Evolutionary conservation across 1,140 invertebrate species (phyloP), one percentile per base, ranked within the genome.

Genomic region (Panulirus ornatus): DNA sequence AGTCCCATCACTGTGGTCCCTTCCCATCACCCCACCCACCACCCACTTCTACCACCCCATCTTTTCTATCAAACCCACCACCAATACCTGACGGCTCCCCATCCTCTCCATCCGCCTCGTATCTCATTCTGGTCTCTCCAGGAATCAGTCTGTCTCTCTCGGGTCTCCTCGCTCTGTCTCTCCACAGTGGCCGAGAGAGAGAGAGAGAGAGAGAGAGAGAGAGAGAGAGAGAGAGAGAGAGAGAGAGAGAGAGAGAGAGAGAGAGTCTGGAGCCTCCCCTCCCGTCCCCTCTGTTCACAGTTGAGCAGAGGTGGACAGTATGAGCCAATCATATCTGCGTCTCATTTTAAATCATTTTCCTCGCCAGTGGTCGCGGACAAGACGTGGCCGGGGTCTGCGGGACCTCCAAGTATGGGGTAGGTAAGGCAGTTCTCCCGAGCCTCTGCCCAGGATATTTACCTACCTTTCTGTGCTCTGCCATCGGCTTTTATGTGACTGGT

Each of bases 321-420:
- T 27, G 75, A 63, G 73, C 85, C 85, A 87, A 87, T 87, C 85
- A 87, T 87, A 87, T 87, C 85, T 87, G 54, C 47, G 85, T 79
- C 85, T 87, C 73, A 87, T 87, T 87, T 87, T 87, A 87, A 87
- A 87, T 87, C 85, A 87, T 87, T 87, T 87, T 87, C 85, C 85
- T 44, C 34, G 47, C 73, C 38, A 78, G 36, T 87, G 85, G 38
- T 42, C 58, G 71, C 44, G 54, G 54, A 81, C 75, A 88, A 81
- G 85, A 88, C 75, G n/a, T n/a, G 58, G 30, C 16, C 42, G 83
- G 14, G 66, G 44, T 36, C 44, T n/a, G 70, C 40, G 30, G 66
- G 70, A 40, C 63, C 5, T 11, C n/a, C n/a, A n/a, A n/a, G n/a
- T n/a, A n/a, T n/a, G n/a, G 42, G 34, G 75, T 6, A 0, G 22